Evolutionary conservation across 2,888 invertebrate genomes (phyloP).

Genomic region (Andrena hattorfiana): DNA sequence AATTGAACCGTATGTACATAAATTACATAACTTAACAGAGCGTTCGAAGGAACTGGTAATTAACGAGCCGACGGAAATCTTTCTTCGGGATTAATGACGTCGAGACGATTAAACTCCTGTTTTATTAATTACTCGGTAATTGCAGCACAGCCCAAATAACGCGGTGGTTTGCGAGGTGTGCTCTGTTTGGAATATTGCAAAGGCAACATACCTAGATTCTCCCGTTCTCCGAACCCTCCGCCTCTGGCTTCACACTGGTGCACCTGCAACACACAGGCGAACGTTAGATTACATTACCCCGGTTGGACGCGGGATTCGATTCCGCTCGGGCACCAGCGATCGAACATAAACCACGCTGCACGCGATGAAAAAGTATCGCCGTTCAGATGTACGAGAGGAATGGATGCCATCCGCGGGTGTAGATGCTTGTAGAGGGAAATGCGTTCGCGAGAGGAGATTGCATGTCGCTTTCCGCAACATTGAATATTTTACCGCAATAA

Average conservation of each 20-base stretch:
- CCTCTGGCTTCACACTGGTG: conserved; percentile 67
- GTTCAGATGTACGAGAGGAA: conserved; percentile 21
- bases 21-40: too few relatives aligned
- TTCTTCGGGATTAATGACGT: neutral
- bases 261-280: conserved; percentile 70
- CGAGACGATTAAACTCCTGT: neutral
- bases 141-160: neutral
- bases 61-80: neutral
- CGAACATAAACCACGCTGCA: conserved; percentile 16
- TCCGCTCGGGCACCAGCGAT: conserved; percentile 24
- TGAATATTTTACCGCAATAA: conserved; percentile 31
- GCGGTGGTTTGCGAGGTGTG: neutral
- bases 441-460: conserved; percentile 13
- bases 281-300: conserved; percentile 37
- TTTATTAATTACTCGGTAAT: conserved; percentile 4
- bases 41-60: neutral
- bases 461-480: conserved; percentile 36
- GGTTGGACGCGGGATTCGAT: conserved; percentile 24
- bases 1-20: too few relatives aligned
- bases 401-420: neutral
- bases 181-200: neutral
- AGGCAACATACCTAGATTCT: conserved; percentile 76
- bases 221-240: conserved; percentile 76
- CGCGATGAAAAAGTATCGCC: conserved; percentile 22
- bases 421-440: conserved; percentile 3